A percentile compares a stretch with the other conserved stretches of the same genome.
phyloP scores from a whole-genome alignment of 1,140 invertebrate species.

The Metaphire vulgaris region DNA sequence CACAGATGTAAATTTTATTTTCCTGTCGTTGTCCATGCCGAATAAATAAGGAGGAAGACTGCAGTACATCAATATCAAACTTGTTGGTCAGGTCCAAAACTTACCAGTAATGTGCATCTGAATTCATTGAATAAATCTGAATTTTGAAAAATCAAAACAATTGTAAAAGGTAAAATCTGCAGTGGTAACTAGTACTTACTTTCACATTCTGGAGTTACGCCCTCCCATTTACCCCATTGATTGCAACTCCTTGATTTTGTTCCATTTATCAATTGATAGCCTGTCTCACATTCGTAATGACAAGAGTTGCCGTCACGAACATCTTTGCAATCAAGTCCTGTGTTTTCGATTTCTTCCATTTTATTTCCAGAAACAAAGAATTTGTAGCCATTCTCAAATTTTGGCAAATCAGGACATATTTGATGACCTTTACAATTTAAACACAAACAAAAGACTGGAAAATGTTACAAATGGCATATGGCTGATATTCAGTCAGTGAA shows the following conservation, averaged over 20 bases:
- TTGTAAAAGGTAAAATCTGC: too few species aligned
- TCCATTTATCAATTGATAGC: conserved; percentile 32
- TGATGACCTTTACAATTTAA: conserved; percentile 29
- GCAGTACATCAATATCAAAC: conserved; percentile 6
- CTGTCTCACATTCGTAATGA: conserved; percentile 35
- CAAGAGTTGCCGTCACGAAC: conserved; percentile 36
- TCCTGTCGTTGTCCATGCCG: neutral
- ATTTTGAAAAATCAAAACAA: neutral
- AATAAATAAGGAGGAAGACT: neutral
- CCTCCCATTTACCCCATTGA: conserved; percentile 34
- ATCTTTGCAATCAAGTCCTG: conserved; percentile 27
- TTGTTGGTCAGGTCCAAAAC: neutral
- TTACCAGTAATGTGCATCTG: neutral
- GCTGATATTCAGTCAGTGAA: neutral
- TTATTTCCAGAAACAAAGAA: conserved; percentile 33
- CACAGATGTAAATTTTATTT: neutral
- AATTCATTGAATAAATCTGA: neutral
- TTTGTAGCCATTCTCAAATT: conserved; percentile 31
- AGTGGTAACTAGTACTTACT: too few species aligned
- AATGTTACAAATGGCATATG: neutral
- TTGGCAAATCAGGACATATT: conserved; percentile 29
- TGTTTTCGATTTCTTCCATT: conserved; percentile 32
- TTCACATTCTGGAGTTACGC: conserved; percentile 33
- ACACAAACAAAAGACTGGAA: neutral
- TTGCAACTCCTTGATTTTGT: conserved; percentile 34